Evolutionary conservation across 2,797 vertebrate genomes (phyloP).

Genomic region (Cetoscarus ocellatus): DNA sequence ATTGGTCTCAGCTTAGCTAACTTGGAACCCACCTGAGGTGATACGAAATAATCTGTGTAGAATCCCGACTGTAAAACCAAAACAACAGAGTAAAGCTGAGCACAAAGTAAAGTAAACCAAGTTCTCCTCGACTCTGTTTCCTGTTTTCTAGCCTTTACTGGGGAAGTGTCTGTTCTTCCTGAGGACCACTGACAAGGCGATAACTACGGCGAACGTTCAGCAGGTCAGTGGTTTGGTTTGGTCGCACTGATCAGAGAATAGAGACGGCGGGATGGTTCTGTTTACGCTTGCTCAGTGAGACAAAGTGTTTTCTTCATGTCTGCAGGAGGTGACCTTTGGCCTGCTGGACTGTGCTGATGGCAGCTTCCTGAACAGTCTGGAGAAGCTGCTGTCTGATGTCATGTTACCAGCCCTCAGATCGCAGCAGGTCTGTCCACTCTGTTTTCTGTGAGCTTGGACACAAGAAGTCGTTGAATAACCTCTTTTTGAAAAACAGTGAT

Average conservation of each 20-base stretch:
- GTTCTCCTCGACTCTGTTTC: background rate
- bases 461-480: background rate
- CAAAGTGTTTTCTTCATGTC: background rate
- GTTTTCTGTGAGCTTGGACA: background rate
- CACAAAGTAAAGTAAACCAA: background rate
- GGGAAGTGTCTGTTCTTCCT: slow-evolving; percentile 89
- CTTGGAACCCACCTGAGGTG: too few species aligned
- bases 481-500: too few species aligned
- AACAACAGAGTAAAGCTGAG: too few species aligned
- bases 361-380: slow-evolving; percentile 80
- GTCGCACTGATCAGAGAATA: too few species aligned
- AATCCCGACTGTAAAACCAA: too few species aligned
- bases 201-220: slow-evolving; percentile 84
- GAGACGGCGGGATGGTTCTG: too few species aligned
- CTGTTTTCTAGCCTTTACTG: slow-evolving; percentile 75
- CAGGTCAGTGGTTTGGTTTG: too few species aligned
- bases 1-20: too few species aligned
- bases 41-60: too few species aligned
- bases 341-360: slow-evolving; percentile 79
- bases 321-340: slow-evolving; percentile 86
- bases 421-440: slow-evolving; percentile 80
- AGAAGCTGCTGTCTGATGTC: slow-evolving; percentile 81
- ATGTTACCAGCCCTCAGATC: slow-evolving; percentile 84
- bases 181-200: slow-evolving; percentile 79
- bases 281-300: too few species aligned